Base-by-base conservation (phyloP, 1,140 invertebrate species). In the Macrocentrus cingulum region DNA sequence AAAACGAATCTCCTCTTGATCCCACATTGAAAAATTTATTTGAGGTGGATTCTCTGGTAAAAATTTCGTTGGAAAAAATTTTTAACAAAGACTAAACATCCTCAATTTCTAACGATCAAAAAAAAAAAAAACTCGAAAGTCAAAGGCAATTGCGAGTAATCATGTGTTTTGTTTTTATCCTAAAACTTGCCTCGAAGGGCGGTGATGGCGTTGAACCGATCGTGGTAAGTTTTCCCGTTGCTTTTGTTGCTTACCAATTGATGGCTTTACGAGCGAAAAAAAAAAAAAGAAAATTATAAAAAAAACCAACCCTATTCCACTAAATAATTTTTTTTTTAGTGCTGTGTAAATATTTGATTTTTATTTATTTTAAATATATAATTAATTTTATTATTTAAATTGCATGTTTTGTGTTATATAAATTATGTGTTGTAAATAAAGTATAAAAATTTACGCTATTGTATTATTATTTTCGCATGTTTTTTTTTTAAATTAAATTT, bases 141-240 rank as follows among this genome's bases (percentile, higher is more conserved):
- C 4, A 29, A 29, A 29, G 25, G 25, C 4, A 29, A 63, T 70
- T 71, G 66, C 61, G 69, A 80, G 76, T 79, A 80, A 80, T 79
- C 62, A 77, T 69, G 66, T 80, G 71, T 75, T 74, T 77, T 74
- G 22, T 62, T 80, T 79, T 69, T 70, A 70, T 75, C 77, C 69
- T 69, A 62, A 76, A 74, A 76, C 71, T 82, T 84, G 81, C 81
- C 83, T 85, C 83, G 83, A 89, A 93, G 91, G 85, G 87, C 85
- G 91, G 90, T 84, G 87, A 89, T 83, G 91, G 88, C 84, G 89
- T 91, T 85, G 92, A 95, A 84, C 92, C 92, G 75, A 94, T 95
- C 80, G 91, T 94, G 89, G 91, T 94, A 91, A 93, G 91, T 92
- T 79, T 72, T 74, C 68, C 68, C 69, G 45, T 50, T 37, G 54